Evolutionary conservation across 2,113 vertebrate genomes (phyloP).

Genomic region (Marmota flaviventris): DNA sequence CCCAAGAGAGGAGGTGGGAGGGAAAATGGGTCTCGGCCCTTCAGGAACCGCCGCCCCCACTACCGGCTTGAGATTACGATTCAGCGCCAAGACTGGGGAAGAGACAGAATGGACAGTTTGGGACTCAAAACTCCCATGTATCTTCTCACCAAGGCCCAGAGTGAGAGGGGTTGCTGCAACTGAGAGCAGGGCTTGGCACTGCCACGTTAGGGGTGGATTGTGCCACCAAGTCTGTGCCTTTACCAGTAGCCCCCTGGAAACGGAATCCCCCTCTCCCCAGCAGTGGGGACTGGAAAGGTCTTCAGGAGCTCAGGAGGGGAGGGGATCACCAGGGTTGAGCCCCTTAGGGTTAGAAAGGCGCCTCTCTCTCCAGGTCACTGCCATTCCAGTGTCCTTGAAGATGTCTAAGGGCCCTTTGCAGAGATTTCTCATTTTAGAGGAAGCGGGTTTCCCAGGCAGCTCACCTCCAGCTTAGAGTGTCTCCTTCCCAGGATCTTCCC

Average conservation of each 20-base stretch:
- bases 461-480: not conserved
- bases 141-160: too few species aligned
- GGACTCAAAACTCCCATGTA: rapidly evolving
- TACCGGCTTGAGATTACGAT: rapidly evolving
- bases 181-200: too few species aligned
- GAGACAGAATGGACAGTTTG: not conserved
- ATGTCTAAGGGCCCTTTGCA: not conserved
- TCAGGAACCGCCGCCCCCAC: rapidly evolving
- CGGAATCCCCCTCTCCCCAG: rapidly evolving
- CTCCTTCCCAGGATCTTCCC: not conserved
- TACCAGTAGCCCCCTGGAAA: too few species aligned
- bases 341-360: not conserved
- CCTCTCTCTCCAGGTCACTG: not conserved
- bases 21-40: not conserved
- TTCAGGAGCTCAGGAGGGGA: not conserved
- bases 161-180: rapidly evolving
- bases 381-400: not conserved
- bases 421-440: not conserved
- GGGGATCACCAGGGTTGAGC: not conserved
- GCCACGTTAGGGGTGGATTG: not conserved
- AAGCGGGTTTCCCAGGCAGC: not conserved
- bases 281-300: rapidly evolving
- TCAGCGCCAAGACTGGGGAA: rapidly evolving
- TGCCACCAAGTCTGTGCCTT: too few species aligned
- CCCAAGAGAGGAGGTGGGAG: not conserved